phyloP scores from a whole-genome alignment of 2,797 vertebrate species.

The Masticophis lateralis region DNA sequence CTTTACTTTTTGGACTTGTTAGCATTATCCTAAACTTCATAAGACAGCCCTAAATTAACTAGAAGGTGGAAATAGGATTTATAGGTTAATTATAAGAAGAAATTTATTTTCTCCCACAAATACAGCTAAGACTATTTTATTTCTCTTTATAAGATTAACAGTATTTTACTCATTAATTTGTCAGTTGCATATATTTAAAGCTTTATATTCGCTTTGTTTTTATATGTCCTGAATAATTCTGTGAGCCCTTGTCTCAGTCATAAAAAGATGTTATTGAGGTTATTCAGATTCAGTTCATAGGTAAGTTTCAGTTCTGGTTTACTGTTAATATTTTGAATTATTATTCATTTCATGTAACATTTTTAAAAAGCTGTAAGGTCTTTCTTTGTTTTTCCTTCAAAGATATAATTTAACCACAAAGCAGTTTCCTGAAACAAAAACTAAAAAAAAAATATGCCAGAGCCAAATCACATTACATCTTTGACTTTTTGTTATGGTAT shows the following conservation, averaged over 20 bases:
- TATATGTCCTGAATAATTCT: not conserved
- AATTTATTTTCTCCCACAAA: not conserved
- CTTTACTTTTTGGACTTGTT: not conserved
- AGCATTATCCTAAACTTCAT: not conserved
- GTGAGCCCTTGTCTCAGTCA: not conserved
- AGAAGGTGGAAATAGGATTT: not conserved
- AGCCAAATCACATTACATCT: not conserved
- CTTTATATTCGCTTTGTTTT: not conserved
- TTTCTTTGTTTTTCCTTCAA: not conserved
- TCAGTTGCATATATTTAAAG: not conserved
- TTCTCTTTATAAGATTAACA: not conserved
- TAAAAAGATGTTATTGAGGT: slow-evolving; percentile 28
- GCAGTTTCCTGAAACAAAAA: slow-evolving; percentile 14
- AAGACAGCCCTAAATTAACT: not conserved
- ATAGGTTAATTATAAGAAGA: not conserved
- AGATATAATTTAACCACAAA: not conserved
- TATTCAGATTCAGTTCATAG: not conserved
- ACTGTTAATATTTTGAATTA: slow-evolving; percentile 10
- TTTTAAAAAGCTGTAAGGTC: not conserved
- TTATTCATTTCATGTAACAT: slow-evolving; percentile 18
- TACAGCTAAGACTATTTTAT: not conserved
- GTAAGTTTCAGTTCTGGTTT: slow-evolving; percentile 6
- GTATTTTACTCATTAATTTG: not conserved
- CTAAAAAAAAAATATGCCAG: slow-evolving; percentile 9
- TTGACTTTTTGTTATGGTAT: not conserved